phyloP scores from a whole-genome alignment of 2,113 vertebrate genomes.

The Pipa parva region DNA sequence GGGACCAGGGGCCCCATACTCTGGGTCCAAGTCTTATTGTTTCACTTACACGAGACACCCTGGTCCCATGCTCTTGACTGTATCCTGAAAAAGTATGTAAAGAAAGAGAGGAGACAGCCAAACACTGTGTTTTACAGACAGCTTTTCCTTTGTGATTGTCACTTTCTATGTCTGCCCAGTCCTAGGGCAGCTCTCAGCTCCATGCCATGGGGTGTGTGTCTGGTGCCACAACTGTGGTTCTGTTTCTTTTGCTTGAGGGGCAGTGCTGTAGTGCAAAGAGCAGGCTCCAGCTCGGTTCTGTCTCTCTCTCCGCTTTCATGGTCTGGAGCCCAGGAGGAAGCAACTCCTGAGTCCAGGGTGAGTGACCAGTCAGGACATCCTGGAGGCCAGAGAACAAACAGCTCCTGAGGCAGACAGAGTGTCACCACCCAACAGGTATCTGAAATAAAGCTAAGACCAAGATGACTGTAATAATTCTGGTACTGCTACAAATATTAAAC shows the following conservation, averaged over 20 bases:
- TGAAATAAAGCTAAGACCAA: slow-evolving; percentile 2
- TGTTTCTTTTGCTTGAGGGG: slow-evolving; percentile 19
- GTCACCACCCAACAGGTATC: slow-evolving; percentile 34
- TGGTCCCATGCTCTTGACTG: slow-evolving; percentile 26
- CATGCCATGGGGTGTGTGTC: slow-evolving; percentile 18
- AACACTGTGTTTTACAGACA: neutral
- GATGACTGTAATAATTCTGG: slow-evolving; percentile 1
- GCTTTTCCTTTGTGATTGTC: slow-evolving; percentile 15
- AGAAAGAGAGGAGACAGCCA: neutral
- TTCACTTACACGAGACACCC: slow-evolving; percentile 26
- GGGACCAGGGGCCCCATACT: slow-evolving; percentile 51
- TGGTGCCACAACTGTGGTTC: slow-evolving; percentile 9
- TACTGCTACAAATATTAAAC: slow-evolving; percentile 4
- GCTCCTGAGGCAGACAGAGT: slow-evolving; percentile 10
- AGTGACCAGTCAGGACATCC: slow-evolving; percentile 40
- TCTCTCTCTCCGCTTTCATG: slow-evolving; percentile 31
- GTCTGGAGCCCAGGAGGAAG: slow-evolving; percentile 34
- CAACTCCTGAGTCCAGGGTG: slow-evolving; percentile 33
- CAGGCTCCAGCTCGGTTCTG: slow-evolving; percentile 33
- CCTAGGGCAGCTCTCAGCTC: slow-evolving; percentile 27
- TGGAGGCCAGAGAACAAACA: neutral
- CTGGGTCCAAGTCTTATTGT: slow-evolving; percentile 23
- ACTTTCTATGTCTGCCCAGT: slow-evolving; percentile 3
- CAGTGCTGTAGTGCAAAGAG: slow-evolving; percentile 8
- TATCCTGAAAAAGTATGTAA: slow-evolving; percentile 16